Evolutionary conservation across 1,140 invertebrate species (phyloP).

Genomic region (Anastrepha ludens): DNA sequence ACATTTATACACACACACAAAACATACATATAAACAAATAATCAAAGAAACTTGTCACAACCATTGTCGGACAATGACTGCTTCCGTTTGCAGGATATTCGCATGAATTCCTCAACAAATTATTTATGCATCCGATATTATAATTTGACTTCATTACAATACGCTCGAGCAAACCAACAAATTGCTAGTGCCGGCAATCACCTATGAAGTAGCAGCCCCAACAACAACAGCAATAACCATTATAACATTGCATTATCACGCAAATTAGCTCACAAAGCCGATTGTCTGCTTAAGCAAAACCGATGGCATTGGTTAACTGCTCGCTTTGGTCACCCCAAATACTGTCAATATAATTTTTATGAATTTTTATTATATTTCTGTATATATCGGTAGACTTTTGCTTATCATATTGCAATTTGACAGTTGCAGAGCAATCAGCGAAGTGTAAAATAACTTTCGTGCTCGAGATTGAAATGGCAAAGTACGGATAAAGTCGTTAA

Average conservation of each 20-base stretch:
- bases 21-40: not conserved
- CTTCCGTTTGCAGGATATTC: slow-evolving; percentile 23
- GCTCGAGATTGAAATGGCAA: not conserved
- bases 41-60: not conserved
- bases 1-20: not conserved
- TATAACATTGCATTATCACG: too few relatives aligned
- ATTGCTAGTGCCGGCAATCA: not conserved
- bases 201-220: not conserved
- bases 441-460: slow-evolving; percentile 43
- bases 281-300: too few relatives aligned
- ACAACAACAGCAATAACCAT: not conserved
- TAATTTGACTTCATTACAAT: slow-evolving; percentile 44
- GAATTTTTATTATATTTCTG: not conserved
- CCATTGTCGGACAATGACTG: not conserved
- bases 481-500: slow-evolving; percentile 28
- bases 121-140: slow-evolving; percentile 34
- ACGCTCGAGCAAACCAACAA: not conserved
- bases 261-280: too few relatives aligned
- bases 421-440: not conserved
- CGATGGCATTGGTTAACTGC: too few relatives aligned
- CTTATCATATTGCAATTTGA: not conserved
- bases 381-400: not conserved
- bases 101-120: slow-evolving; percentile 30
- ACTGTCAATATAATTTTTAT: not conserved
- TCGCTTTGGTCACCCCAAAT: too few relatives aligned